Evolutionary conservation across 2,797 vertebrate species (phyloP).

Genomic region (Phoebastria nigripes): DNA sequence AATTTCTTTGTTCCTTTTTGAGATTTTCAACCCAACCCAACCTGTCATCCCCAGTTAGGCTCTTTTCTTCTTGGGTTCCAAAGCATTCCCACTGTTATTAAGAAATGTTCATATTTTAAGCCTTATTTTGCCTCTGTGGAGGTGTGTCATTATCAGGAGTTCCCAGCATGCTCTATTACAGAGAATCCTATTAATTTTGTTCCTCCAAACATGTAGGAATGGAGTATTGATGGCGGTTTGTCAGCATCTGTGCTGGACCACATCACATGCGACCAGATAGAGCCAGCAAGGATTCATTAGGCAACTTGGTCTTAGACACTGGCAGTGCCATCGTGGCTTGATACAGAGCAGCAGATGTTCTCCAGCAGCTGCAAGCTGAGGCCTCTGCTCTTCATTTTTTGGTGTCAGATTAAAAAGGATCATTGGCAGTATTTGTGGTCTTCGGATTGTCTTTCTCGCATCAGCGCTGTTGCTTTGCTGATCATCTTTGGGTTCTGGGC

Average conservation of each 20-base stretch:
- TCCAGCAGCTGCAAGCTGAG: neutral
- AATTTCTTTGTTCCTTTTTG: constrained; percentile 1
- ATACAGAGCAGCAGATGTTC: neutral
- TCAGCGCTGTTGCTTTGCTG: neutral
- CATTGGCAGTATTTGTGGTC: neutral
- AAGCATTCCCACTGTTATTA: neutral
- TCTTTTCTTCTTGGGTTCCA: constrained; percentile 15
- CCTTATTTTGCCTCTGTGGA: neutral
- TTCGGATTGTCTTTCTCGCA: neutral
- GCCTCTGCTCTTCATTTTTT: neutral
- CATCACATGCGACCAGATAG: neutral
- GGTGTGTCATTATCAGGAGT: neutral
- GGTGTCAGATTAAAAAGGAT: neutral
- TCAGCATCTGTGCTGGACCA: neutral
- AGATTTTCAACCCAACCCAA: neutral
- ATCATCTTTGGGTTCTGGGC: neutral
- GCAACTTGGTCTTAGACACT: neutral
- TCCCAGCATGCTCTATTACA: neutral
- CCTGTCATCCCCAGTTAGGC: neutral
- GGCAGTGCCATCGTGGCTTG: neutral
- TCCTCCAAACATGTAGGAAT: neutral
- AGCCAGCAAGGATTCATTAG: neutral
- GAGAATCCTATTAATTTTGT: neutral
- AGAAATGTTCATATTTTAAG: neutral
- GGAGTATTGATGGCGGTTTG: neutral